Base-by-base conservation (phyloP, 2,113 vertebrate genomes). In the Anthoscopus minutus region DNA sequence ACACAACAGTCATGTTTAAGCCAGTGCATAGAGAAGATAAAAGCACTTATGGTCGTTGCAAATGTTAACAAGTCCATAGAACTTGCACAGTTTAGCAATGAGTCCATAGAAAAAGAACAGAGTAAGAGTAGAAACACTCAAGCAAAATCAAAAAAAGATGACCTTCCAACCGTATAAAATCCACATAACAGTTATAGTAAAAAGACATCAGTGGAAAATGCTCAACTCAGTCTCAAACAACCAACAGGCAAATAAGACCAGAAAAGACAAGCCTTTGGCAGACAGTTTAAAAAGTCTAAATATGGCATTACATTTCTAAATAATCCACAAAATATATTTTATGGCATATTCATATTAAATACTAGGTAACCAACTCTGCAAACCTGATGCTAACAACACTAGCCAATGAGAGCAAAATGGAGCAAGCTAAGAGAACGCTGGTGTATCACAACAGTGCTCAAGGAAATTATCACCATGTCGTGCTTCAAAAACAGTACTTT, bases 11-110 rank as follows among this genome's bases (percentile, higher is more conserved):
- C 99, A 98, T 98, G 98, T 98, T 98, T 98, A 98, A 98, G 98
- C 98, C 99, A 98, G 98, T 99, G 99, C 99, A 99, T 99, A 99
- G 99, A 98, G 98, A 98, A 98, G 98, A 98, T 99, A 99, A 99
- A 97, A 99, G 99, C 99, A 99, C 99, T 99, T 99, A 98, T 98
- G 99, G 99, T 99, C 98, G 98, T 98, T 97, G 98, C 98, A 98
- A 98, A 98, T 98, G 97, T 98, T 98, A 98, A 98, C 97, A 96
- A 98, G 98, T 98, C 97, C 94, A 97, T 98, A 98, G 98, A 98
- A 98, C 98, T 98, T 97, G 89, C 96, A 97, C 70, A 95, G 88
- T 96, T 90, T 92, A 98, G 96, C 96, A 96, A 97, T 96, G 97
- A 94, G 96, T 98, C 96, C 96, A 91, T 97, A 96, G 82, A 94